phyloP scores from a whole-genome alignment of 1,140 invertebrate species.

The Scaptomyza pallida region DNA sequence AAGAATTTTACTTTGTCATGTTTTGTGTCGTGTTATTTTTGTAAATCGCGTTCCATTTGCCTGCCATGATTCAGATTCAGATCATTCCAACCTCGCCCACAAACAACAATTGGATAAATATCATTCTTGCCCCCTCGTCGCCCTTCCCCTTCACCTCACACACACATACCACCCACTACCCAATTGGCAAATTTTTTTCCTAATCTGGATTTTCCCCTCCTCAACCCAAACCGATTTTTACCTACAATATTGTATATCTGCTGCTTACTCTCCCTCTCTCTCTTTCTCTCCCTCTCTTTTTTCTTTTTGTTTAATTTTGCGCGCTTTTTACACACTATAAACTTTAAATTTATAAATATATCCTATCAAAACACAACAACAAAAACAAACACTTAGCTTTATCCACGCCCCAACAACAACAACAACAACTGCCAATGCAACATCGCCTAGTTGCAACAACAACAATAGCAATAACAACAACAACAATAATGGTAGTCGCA shows the following conservation, averaged over 20 bases:
- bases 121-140: neutral
- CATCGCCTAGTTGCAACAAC: neutral
- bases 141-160: neutral
- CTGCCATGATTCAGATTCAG: neutral
- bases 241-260: conserved; percentile 19
- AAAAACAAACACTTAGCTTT: conserved; percentile 4
- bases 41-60: no score
- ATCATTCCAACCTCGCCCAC: conserved; percentile 13
- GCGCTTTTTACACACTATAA: conserved; percentile 27
- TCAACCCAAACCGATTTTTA: neutral
- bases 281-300: conserved; percentile 33
- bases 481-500: conserved; percentile 48
- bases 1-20: neutral
- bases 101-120: no score
- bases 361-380: neutral
- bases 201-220: neutral
- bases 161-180: neutral
- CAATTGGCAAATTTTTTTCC: conserved; percentile 16
- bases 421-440: neutral
- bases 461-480: conserved; percentile 8
- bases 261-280: conserved; percentile 37
- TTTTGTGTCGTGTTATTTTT: no score
- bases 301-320: conserved; percentile 15
- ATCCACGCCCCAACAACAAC: conserved; percentile 1
- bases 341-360: neutral